Evolutionary conservation across 2,888 invertebrate species (phyloP).

Genomic region (Melanargia galathea): DNA sequence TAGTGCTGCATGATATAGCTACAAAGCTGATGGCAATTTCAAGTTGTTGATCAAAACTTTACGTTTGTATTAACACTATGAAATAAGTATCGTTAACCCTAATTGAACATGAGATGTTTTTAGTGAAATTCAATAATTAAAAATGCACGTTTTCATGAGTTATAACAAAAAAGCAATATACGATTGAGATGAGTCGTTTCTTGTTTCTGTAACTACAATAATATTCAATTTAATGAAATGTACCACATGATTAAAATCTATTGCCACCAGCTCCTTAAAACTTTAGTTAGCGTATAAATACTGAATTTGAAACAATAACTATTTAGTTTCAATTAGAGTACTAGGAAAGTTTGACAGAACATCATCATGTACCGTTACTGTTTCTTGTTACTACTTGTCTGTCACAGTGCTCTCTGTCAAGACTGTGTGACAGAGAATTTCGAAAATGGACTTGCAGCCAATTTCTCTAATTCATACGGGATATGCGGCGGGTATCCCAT

Average conservation of each 20-base stretch:
- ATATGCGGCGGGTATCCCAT: conserved; percentile 46
- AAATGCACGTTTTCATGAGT: too few relatives aligned
- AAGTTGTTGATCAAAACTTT: too few relatives aligned
- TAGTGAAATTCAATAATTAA: too few relatives aligned
- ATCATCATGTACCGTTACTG: conserved; percentile 19
- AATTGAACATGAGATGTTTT: too few relatives aligned
- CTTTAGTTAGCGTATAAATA: conserved; percentile 36
- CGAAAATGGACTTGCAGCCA: conserved; percentile 46
- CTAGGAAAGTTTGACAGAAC: background rate
- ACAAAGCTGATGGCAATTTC: too few relatives aligned
- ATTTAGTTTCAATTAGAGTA: conserved; percentile 29
- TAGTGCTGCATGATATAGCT: too few relatives aligned
- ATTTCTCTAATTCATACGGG: conserved; percentile 43
- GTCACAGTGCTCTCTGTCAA: conserved; percentile 27
- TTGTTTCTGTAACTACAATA: too few relatives aligned
- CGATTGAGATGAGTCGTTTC: too few relatives aligned
- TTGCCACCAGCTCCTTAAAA: background rate
- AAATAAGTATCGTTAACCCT: too few relatives aligned
- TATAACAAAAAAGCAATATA: too few relatives aligned
- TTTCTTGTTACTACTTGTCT: conserved; percentile 30
- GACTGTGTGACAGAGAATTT: conserved; percentile 54
- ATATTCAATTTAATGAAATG: too few relatives aligned
- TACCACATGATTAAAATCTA: background rate
- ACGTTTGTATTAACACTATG: too few relatives aligned
- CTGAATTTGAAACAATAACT: conserved; percentile 37